phyloP scores from a whole-genome alignment of 2,797 vertebrate species.

The Lacerta viridis region DNA sequence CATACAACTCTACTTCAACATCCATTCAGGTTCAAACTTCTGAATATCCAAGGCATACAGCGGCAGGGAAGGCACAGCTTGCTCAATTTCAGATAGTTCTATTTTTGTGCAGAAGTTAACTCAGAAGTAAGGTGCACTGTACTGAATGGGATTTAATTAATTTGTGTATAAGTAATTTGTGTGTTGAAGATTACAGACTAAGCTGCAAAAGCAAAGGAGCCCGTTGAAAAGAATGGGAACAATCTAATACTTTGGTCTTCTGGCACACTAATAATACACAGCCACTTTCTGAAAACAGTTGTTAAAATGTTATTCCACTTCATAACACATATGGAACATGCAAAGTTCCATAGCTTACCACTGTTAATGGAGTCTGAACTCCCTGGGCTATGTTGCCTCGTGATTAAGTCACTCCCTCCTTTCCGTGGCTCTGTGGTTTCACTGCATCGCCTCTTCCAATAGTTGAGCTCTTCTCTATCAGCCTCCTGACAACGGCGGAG shows the following conservation, averaged over 20 bases:
- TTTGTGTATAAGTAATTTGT: background rate
- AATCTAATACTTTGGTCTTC: background rate
- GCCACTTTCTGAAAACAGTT: background rate
- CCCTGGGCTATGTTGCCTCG: constrained; percentile 92
- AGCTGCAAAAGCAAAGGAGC: background rate
- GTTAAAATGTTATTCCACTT: background rate
- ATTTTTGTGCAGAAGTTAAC: background rate
- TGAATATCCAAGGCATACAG: background rate
- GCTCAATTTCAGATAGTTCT: background rate
- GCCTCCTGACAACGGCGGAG: constrained; percentile 97
- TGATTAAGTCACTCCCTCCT: constrained; percentile 82
- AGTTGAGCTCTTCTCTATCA: constrained; percentile 96
- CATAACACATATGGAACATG: background rate
- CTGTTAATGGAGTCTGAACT: constrained; percentile 83
- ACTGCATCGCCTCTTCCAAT: constrained; percentile 92
- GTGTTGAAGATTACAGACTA: background rate
- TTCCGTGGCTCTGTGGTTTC: constrained; percentile 94
- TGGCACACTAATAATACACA: background rate
- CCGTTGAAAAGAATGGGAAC: background rate
- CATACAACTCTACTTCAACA: background rate
- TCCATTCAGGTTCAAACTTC: background rate
- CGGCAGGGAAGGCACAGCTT: background rate
- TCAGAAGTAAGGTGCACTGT: too few relatives aligned
- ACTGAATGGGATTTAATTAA: background rate
- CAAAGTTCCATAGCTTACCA: constrained; percentile 77